Percentiles rank a stretch among this genome's conserved stretches.
These are phyloP conservation scores for Lampris megalopsis DNA, from an alignment of 2,113 vertebrate genomes.

Conservation along the genomic window DNA sequence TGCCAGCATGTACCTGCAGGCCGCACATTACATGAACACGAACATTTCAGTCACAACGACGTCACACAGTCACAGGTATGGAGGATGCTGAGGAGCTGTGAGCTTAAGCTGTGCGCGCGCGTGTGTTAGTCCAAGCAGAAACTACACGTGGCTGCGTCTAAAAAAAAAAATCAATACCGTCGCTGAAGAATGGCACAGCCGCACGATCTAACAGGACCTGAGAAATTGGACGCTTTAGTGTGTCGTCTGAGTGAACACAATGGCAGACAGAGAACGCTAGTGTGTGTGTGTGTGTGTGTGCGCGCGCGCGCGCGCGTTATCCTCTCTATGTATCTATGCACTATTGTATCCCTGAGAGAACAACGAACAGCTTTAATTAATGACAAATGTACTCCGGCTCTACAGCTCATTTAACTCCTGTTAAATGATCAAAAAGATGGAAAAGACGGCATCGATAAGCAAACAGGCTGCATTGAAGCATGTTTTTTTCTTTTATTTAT, in stretches of 20 bases:
- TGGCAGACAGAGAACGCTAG: background rate
- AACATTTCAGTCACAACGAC: no score
- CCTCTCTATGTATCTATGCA: background rate
- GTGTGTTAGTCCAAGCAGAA: constrained; percentile 7
- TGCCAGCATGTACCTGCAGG: no score
- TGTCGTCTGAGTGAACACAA: background rate
- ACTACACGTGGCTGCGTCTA: constrained; percentile 30
- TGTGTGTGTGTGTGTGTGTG: constrained; percentile 10
- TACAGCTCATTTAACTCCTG: no score
- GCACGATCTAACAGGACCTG: constrained; percentile 42
- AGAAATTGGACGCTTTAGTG: constrained; percentile 22
- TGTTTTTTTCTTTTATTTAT: no score
- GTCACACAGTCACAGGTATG: constrained; percentile 2
- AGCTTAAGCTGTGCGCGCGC: constrained; percentile 28
- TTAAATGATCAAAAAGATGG: no score
- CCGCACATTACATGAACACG: no score
- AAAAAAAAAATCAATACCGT: constrained; percentile 57
- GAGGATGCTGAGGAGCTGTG: constrained; percentile 20
- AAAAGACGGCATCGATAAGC: no score
- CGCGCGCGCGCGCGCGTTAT: constrained; percentile 18
- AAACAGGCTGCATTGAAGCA: no score
- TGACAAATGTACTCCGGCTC: constrained; percentile 7
- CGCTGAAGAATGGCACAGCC: constrained; percentile 49
- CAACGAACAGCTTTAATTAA: constrained; percentile 47
- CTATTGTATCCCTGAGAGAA: constrained; percentile 9